phyloP scores from a whole-genome alignment of 2,888 invertebrate genomes.

The Lepidocyrtinus sp. region DNA sequence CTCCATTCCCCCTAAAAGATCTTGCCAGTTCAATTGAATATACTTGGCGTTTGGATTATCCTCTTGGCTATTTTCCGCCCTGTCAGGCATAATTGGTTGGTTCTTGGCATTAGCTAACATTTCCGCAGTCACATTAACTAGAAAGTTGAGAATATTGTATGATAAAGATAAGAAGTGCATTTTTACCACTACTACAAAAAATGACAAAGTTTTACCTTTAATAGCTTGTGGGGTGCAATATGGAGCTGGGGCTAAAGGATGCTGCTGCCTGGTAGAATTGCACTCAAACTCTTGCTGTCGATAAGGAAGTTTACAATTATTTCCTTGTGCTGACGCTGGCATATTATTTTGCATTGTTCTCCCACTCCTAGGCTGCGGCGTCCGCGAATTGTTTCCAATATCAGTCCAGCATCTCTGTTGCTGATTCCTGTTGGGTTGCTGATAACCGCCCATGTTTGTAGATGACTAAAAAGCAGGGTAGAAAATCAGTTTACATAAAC shows the following conservation, averaged over 20 bases:
- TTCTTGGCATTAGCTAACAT: conserved; percentile 42
- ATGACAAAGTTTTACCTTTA: no score
- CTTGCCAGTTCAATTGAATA: conserved; percentile 64
- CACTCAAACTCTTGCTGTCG: conserved; percentile 17
- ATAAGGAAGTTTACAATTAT: neutral
- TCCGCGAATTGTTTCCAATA: neutral
- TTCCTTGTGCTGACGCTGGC: neutral
- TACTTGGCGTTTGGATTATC: conserved; percentile 51
- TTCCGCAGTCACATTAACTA: conserved; percentile 56
- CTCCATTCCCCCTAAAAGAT: conserved; percentile 63
- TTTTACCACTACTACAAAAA: no score
- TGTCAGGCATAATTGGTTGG: conserved; percentile 26
- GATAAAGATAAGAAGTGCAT: no score
- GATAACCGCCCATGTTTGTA: neutral
- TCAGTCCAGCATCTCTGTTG: neutral
- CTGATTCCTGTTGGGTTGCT: conserved; percentile 3
- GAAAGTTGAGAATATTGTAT: neutral
- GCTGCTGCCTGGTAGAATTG: neutral
- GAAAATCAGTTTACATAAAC: no score
- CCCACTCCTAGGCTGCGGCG: neutral
- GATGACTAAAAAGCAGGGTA: no score
- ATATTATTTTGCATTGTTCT: neutral
- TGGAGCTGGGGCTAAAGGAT: conserved; percentile 24
- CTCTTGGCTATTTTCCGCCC: conserved; percentile 35
- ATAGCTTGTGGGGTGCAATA: conserved; percentile 48